phyloP scores from a whole-genome alignment of 1,140 invertebrate species.

The Papilio polytes region DNA sequence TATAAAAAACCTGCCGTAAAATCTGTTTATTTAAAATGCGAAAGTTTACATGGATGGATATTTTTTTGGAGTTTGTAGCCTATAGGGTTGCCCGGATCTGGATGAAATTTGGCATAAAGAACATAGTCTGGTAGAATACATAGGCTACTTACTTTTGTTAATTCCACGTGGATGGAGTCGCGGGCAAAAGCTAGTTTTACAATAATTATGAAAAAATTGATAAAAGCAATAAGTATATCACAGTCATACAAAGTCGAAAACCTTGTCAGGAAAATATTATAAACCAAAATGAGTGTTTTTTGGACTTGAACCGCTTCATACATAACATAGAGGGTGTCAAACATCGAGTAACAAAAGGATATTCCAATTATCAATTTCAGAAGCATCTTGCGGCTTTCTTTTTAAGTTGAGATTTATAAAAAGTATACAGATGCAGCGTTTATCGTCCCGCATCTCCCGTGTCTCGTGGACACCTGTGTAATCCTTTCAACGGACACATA shows the following conservation, averaged over 20 bases:
- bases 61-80: too few species aligned
- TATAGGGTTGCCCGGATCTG: too few species aligned
- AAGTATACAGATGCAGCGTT: slow-evolving; percentile 42
- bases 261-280: not conserved
- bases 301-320: not conserved
- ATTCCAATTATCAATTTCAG: slow-evolving; percentile 24
- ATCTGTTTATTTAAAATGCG: too few species aligned
- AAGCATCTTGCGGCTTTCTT: slow-evolving; percentile 19
- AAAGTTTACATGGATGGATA: too few species aligned
- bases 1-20: too few species aligned
- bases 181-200: too few species aligned
- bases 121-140: too few species aligned
- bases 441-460: slow-evolving; percentile 50
- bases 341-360: not conserved
- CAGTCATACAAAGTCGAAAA: not conserved
- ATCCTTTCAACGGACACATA: slow-evolving; percentile 76
- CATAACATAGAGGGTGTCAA: not conserved
- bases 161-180: too few species aligned
- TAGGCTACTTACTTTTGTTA: too few species aligned
- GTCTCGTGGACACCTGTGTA: slow-evolving; percentile 74
- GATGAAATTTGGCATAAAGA: too few species aligned
- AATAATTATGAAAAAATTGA: too few species aligned
- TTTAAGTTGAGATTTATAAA: slow-evolving; percentile 5
- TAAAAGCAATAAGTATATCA: not conserved
- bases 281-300: not conserved